Evolutionary conservation across 2,888 invertebrate genomes (phyloP).

Genomic region (Sthenelais limicola): DNA sequence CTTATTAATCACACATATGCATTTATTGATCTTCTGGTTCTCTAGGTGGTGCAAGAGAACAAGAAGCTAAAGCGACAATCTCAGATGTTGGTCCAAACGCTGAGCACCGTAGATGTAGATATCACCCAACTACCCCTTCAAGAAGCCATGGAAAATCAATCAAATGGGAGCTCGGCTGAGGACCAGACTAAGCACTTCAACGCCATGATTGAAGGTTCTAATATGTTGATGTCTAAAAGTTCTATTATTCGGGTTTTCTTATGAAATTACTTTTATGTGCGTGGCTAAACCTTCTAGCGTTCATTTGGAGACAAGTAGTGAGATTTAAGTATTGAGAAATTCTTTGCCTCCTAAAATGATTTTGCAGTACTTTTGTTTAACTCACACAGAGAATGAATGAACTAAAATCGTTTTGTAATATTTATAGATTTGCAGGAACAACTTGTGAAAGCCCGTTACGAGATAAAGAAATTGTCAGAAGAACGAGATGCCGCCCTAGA

Average conservation of each 20-base stretch:
- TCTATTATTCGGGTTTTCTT: background rate
- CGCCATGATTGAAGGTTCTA: constrained; percentile 40
- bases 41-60: constrained; percentile 48
- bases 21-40: background rate
- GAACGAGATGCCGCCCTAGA: constrained; percentile 32
- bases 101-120: constrained; percentile 10
- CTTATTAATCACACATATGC: no score
- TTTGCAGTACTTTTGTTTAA: no score
- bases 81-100: constrained; percentile 42
- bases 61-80: constrained; percentile 50
- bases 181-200: constrained; percentile 38
- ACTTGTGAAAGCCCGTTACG: constrained; percentile 12
- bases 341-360: no score
- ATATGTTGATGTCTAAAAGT: constrained; percentile 1
- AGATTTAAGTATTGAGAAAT: no score
- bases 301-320: no score
- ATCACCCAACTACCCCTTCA: constrained; percentile 2
- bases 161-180: constrained; percentile 19
- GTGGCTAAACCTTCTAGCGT: no score
- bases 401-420: no score
- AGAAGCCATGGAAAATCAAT: background rate
- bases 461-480: constrained; percentile 27
- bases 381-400: no score
- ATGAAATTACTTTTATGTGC: no score
- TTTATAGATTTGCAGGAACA: constrained; percentile 37